These are phyloP conservation scores for Eudasyphora cyanicolor DNA, from an alignment of 2,888 invertebrate species.

Conservation along the genomic window DNA sequence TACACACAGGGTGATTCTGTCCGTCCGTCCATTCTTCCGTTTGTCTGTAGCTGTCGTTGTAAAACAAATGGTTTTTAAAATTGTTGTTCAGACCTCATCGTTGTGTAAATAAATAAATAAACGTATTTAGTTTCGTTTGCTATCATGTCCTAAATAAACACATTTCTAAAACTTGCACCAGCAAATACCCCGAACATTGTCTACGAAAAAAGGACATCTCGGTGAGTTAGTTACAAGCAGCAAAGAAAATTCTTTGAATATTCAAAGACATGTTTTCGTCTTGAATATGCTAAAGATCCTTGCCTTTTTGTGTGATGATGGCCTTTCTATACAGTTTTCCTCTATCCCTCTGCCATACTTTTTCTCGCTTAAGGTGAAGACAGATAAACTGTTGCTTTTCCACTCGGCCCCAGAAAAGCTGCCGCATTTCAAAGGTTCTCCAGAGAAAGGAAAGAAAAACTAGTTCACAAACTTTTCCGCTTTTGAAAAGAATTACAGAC, in stretches of 20 bases:
- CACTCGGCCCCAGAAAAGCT: conserved; percentile 11
- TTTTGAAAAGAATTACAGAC: not conserved
- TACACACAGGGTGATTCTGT: not conserved
- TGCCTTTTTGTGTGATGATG: not conserved
- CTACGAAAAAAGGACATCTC: not conserved
- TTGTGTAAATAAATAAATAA: conserved; percentile 32
- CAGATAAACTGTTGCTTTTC: conserved; percentile 58
- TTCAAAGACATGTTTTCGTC: conserved; percentile 29
- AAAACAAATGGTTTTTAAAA: conserved; percentile 32
- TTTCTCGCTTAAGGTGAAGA: not conserved
- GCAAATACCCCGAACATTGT: not conserved
- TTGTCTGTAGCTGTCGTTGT: not conserved
- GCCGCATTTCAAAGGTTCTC: not conserved
- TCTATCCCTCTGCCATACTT: not conserved
- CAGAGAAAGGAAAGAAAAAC: not conserved
- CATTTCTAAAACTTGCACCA: conserved; percentile 30
- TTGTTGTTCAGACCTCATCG: not conserved
- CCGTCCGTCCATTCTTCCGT: not conserved
- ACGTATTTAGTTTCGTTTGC: conserved; percentile 31
- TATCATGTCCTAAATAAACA: conserved; percentile 61
- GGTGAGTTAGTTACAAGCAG: conserved; percentile 1
- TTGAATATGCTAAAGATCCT: conserved; percentile 3
- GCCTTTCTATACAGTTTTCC: no score
- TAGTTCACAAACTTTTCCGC: conserved; percentile 6
- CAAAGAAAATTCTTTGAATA: conserved; percentile 49